Percentiles rank a stretch among this genome's conserved stretches.
These are phyloP conservation scores for Oplegnathus fasciatus DNA, from an alignment of 2,113 vertebrate genomes.

Conservation along the genomic window DNA sequence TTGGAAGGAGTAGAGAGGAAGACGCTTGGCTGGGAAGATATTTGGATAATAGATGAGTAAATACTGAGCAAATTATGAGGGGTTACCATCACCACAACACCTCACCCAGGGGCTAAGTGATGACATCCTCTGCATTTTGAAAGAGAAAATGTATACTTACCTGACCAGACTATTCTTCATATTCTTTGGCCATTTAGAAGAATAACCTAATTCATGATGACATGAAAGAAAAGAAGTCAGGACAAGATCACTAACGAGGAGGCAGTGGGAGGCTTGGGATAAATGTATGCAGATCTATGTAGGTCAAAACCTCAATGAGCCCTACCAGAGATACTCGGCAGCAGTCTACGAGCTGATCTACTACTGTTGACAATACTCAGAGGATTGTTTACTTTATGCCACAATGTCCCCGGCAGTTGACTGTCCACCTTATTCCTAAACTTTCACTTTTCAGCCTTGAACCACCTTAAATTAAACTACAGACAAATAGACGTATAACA, in stretches of 20 bases:
- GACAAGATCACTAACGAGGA: not conserved
- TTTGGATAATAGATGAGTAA: too few species aligned
- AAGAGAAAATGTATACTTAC: too few species aligned
- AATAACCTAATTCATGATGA: not conserved
- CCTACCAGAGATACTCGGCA: not conserved
- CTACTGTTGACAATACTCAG: not conserved
- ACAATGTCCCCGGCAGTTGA: too few species aligned
- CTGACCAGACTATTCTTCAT: not conserved
- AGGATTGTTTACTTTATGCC: not conserved
- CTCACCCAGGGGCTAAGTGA: too few species aligned
- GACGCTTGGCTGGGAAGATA: not conserved
- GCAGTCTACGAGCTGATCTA: not conserved
- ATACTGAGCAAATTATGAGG: not conserved
- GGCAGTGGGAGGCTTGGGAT: not conserved
- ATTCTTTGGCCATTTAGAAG: too few species aligned
- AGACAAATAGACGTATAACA: too few species aligned
- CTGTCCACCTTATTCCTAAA: too few species aligned
- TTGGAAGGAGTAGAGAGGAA: not conserved
- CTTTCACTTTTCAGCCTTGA: too few species aligned
- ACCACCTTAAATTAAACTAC: too few species aligned
- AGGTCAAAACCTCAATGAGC: not conserved
- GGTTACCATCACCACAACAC: not conserved
- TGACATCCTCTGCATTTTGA: too few species aligned
- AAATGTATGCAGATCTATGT: conserved; percentile 10
- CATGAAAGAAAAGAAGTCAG: conserved; percentile 9